Evolutionary conservation across 2,888 invertebrate species (phyloP).

Genomic region (Hirudinaria manillensis): DNA sequence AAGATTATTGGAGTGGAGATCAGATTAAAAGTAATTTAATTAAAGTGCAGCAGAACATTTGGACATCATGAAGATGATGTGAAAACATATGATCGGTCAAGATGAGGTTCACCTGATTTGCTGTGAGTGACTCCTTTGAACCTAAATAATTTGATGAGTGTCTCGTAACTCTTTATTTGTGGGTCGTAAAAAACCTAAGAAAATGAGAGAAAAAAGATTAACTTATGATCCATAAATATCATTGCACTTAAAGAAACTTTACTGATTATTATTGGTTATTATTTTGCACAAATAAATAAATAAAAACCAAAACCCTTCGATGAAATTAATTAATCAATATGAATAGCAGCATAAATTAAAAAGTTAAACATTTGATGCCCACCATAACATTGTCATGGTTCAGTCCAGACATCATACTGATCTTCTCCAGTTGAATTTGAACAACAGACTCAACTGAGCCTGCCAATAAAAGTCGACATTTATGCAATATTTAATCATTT

Average conservation of each 20-base stretch:
- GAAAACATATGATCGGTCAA: no score
- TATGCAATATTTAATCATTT: no score
- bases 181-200: background rate
- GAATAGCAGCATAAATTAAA: background rate
- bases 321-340: background rate
- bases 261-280: no score
- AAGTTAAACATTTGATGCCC: background rate
- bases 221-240: no score
- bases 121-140: background rate
- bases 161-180: background rate
- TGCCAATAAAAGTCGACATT: background rate
- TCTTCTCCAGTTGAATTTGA: background rate
- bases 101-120: background rate
- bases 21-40: no score
- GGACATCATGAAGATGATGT: no score
- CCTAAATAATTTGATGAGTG: background rate
- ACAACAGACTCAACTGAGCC: background rate
- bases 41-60: no score
- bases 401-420: background rate
- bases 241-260: no score
- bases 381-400: background rate
- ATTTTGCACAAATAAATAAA: background rate
- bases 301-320: background rate
- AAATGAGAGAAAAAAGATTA: background rate
- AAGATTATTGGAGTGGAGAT: no score